phyloP scores from a whole-genome alignment of 2,113 vertebrate genomes.

The Toxotes chatareus region DNA sequence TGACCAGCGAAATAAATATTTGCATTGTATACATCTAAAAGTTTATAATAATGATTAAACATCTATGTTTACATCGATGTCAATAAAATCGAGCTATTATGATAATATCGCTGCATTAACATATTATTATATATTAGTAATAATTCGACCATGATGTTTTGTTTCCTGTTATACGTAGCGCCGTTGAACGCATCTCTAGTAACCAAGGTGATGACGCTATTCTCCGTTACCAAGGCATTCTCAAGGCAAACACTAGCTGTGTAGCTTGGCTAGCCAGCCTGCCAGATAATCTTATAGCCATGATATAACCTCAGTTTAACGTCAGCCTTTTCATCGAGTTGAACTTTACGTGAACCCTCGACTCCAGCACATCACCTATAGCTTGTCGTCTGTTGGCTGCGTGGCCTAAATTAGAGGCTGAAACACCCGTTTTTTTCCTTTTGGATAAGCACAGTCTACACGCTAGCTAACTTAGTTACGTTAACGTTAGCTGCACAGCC shows the following conservation, averaged over 20 bases:
- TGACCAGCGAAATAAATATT: background rate
- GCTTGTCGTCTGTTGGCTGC: background rate
- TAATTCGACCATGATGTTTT: too few species aligned
- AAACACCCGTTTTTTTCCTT: constrained; percentile 19
- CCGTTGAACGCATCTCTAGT: constrained; percentile 70
- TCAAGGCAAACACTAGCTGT: constrained; percentile 67
- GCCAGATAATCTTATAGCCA: constrained; percentile 63
- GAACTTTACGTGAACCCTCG: background rate
- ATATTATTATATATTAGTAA: background rate
- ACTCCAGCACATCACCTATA: background rate
- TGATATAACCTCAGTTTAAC: constrained; percentile 30
- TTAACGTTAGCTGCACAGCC: constrained; percentile 59
- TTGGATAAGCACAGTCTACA: constrained; percentile 29
- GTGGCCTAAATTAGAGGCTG: constrained; percentile 30
- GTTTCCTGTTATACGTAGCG: constrained; percentile 17
- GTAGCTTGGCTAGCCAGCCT: constrained; percentile 66
- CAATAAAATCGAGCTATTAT: too few species aligned
- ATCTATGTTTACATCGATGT: background rate
- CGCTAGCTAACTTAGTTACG: constrained; percentile 53
- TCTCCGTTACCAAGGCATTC: constrained; percentile 73
- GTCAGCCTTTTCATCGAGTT: background rate
- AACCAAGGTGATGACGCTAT: constrained; percentile 82
- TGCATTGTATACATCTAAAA: background rate
- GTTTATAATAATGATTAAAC: background rate
- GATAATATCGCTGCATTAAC: background rate